These are phyloP conservation scores for Rallus limicola DNA, from an alignment of 2,113 vertebrate genomes.

Conservation along the genomic window DNA sequence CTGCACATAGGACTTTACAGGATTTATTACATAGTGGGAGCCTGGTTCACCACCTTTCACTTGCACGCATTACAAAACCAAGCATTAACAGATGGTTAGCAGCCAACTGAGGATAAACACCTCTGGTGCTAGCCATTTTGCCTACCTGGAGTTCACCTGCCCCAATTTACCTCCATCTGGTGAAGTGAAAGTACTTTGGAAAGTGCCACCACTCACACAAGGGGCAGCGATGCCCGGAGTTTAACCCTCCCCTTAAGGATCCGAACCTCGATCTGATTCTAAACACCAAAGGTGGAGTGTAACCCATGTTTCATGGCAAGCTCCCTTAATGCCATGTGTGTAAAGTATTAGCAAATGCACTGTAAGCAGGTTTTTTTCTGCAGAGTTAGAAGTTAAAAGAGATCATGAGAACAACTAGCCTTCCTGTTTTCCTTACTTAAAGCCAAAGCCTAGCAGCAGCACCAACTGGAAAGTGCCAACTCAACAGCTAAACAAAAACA, in stretches of 20 bases:
- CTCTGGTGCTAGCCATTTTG: background rate
- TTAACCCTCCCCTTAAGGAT: background rate
- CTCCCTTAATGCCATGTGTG: accelerated
- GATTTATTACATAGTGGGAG: background rate
- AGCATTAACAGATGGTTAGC: background rate
- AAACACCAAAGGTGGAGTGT: background rate
- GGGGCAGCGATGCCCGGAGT: background rate
- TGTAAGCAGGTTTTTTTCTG: background rate
- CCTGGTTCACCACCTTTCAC: background rate
- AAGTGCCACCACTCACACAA: background rate
- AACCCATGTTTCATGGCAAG: background rate
- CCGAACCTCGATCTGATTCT: background rate
- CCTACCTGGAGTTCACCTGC: background rate
- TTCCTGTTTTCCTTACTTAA: background rate
- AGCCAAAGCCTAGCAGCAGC: background rate
- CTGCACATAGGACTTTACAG: background rate
- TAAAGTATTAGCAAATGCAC: background rate
- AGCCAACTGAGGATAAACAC: background rate
- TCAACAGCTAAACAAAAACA: background rate
- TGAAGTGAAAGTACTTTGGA: background rate
- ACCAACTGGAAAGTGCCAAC: background rate
- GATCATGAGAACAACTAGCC: background rate
- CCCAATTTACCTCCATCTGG: background rate
- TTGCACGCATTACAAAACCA: background rate
- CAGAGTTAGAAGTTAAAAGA: background rate